A percentile compares a stretch with the other conserved stretches of the same genome.
These are phyloP conservation scores for Catocala fraxini DNA, from an alignment of 2,888 invertebrate genomes.

Conservation along the genomic window DNA sequence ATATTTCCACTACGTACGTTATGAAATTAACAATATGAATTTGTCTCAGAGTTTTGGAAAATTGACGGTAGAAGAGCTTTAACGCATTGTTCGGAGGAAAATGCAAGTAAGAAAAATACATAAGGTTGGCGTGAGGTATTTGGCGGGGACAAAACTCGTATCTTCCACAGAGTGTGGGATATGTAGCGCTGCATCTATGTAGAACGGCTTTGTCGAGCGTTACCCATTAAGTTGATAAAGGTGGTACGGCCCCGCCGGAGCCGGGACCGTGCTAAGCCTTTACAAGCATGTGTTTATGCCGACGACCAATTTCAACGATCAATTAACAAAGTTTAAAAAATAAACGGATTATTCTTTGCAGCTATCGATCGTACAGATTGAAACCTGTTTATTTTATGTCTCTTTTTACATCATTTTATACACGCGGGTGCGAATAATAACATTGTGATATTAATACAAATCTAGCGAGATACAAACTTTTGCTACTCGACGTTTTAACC, in stretches of 20 bases:
- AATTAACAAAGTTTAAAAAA: slow-evolving; percentile 35
- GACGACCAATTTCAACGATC: slow-evolving; percentile 18
- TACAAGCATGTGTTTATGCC: slow-evolving; percentile 20
- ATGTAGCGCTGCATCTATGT: background rate
- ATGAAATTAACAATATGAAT: no score
- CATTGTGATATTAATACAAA: slow-evolving; percentile 4
- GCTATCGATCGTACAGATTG: slow-evolving; percentile 17
- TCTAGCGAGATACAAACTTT: slow-evolving; percentile 6
- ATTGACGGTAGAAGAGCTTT: background rate
- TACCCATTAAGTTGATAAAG: slow-evolving; percentile 19
- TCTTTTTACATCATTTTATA: slow-evolving; percentile 16
- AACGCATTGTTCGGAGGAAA: background rate
- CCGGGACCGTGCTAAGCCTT: slow-evolving; percentile 10
- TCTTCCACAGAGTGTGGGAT: background rate
- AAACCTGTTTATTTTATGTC: slow-evolving; percentile 31
- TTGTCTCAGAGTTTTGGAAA: no score
- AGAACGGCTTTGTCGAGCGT: slow-evolving; percentile 12
- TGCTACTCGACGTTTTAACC: slow-evolving; percentile 22
- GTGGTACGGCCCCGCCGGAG: slow-evolving; percentile 2
- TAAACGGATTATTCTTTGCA: slow-evolving; percentile 30
- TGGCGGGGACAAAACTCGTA: slow-evolving; percentile 7
- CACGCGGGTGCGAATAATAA: slow-evolving; percentile 3
- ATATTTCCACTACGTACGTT: no score
- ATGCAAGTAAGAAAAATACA: slow-evolving; percentile 7
- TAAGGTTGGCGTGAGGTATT: slow-evolving; percentile 6